Evolutionary conservation across 2,113 vertebrate species (phyloP).

Genomic region (Malurus alboscapulatus): DNA sequence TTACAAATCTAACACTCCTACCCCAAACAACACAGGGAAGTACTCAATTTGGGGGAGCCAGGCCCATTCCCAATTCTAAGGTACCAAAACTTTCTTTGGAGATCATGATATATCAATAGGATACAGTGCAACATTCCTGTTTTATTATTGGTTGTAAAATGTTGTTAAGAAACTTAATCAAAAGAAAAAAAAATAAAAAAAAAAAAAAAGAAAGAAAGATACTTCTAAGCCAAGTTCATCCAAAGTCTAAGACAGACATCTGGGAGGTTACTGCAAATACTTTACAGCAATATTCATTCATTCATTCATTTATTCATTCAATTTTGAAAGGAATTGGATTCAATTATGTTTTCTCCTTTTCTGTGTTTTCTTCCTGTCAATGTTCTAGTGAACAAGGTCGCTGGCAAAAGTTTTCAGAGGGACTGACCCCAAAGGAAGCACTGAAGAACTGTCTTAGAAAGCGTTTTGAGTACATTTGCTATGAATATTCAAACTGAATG

Average conservation of each 20-base stretch:
- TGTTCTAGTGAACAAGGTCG: neutral
- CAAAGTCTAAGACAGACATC: slow-evolving; percentile 1
- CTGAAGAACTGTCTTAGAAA: neutral
- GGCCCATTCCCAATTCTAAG: neutral
- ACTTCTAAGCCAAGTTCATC: slow-evolving; percentile 8
- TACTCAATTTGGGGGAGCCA: neutral
- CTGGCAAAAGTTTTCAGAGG: neutral
- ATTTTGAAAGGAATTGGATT: slow-evolving; percentile 15
- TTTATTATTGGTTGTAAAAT: slow-evolving; percentile 37
- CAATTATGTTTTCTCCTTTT: neutral
- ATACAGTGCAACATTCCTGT: neutral
- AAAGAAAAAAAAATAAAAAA: neutral
- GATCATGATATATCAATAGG: neutral
- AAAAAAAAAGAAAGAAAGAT: neutral
- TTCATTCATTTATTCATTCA: neutral
- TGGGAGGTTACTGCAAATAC: neutral
- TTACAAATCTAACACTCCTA: neutral
- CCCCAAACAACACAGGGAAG: neutral
- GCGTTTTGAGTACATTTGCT: neutral
- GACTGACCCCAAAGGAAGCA: neutral
- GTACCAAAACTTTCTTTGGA: neutral
- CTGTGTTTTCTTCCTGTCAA: neutral
- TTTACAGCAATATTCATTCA: neutral
- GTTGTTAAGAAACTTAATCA: slow-evolving; percentile 23
- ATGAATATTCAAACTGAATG: neutral